Base-by-base conservation (phyloP, 1,140 invertebrate species). In the Bombus consobrinus region DNA sequence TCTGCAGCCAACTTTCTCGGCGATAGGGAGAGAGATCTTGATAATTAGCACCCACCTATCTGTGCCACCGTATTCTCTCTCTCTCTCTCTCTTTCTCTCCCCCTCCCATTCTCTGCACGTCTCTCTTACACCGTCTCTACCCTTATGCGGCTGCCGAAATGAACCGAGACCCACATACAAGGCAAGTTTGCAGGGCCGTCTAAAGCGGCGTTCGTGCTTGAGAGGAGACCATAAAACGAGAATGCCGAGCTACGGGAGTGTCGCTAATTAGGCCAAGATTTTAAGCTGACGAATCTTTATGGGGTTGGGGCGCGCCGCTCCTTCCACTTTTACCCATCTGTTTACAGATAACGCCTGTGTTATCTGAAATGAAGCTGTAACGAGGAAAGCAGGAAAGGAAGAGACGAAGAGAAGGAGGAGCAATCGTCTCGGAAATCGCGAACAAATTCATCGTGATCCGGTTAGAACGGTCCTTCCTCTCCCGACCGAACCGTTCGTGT, bases 41-140 rank as follows among this genome's bases (percentile, higher is more conserved):
- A 90, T 90, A 90, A 90, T 90, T 90, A 90, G 89, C 86, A 88
- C 39, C 88, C 75, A 88, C 88, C 89, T 90, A 87, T 89, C 82
- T 59, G 43, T 34, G 64, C 77, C 37, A 53, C 47, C 66, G 28
- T 34, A 37, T 47, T 39, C 71, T 57, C 57, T 22, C 39, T 25
- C 34, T 18, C n/a, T 10, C 43, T 25, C 22, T 18, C 72, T 22
- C 34, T 34, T 2, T 34, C 3, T 18, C 39, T 25, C 25, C 0
- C 10, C 0, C 59, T 62, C 2, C 39, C 66, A 6, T 37, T 59
- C 47, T 3, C n/a, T 5, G 64, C 57, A n/a, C n/a, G 62, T 32
- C 32, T n/a, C n/a, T 15, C n/a, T 34, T 8, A 10, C 41, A 22
- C 18, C 39, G 3, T 43, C 43, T 28, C 72, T 34, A 76, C 81